phyloP scores from a whole-genome alignment of 2,888 invertebrate genomes.

The Drosophila peninsularis region DNA sequence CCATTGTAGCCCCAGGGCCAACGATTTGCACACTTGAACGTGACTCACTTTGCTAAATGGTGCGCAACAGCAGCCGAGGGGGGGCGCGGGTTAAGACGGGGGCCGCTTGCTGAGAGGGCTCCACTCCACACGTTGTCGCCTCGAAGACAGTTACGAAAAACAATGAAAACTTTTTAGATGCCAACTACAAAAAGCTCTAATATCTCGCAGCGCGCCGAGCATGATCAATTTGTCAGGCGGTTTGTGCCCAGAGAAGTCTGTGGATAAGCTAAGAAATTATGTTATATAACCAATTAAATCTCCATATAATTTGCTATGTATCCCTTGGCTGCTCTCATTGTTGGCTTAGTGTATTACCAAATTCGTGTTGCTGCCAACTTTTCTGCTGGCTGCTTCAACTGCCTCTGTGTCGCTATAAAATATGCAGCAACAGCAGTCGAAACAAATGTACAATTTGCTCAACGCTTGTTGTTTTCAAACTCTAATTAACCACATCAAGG shows the following conservation, averaged over 20 bases:
- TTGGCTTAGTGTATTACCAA: conserved; percentile 43
- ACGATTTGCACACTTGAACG: conserved; percentile 77
- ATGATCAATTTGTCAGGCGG: conserved; percentile 31
- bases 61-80: conserved; percentile 55
- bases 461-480: conserved; percentile 68
- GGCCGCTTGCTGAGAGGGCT: conserved; percentile 9
- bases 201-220: conserved; percentile 31
- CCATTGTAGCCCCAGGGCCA: conserved; percentile 60
- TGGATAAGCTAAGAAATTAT: background rate
- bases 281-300: background rate
- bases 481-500: conserved; percentile 76
- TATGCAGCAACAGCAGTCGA: conserved; percentile 71
- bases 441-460: conserved; percentile 70
- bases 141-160: conserved; percentile 60
- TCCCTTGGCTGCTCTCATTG: too few species aligned
- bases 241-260: background rate
- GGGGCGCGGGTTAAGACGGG: background rate
- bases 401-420: conserved; percentile 62
- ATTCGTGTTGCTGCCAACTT: conserved; percentile 38
- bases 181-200: conserved; percentile 59
- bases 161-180: conserved; percentile 76
- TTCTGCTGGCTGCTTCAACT: conserved; percentile 29
- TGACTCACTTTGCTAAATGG: conserved; percentile 80
- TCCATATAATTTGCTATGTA: background rate
- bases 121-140: conserved; percentile 43